phyloP scores from a whole-genome alignment of 1,140 invertebrate genomes.

The Frieseomelitta varia region DNA sequence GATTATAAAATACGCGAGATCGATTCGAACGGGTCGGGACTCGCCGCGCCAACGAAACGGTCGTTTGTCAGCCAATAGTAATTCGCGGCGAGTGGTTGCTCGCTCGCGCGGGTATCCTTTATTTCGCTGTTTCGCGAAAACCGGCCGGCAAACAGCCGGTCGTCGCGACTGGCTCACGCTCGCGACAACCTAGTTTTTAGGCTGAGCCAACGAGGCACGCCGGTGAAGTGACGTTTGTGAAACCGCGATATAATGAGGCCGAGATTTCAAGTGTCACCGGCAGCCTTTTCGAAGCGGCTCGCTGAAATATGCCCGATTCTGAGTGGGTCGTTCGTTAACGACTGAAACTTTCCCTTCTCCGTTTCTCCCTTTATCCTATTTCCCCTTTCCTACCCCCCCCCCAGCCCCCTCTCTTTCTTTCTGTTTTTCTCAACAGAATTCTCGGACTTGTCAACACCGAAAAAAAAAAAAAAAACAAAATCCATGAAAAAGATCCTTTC shows the following conservation, averaged over 20 bases:
- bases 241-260: slow-evolving; percentile 53
- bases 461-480: too few relatives aligned
- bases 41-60: neutral
- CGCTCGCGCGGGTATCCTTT: neutral
- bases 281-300: slow-evolving; percentile 43
- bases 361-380: neutral
- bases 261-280: slow-evolving; percentile 51
- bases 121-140: neutral
- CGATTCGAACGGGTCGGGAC: too few relatives aligned
- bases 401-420: neutral
- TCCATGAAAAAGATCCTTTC: neutral
- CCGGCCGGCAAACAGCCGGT: neutral
- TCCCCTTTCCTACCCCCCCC: neutral
- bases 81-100: neutral
- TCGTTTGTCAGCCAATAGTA: neutral
- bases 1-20: too few relatives aligned
- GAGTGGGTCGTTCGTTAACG: slow-evolving; percentile 50
- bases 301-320: slow-evolving; percentile 42
- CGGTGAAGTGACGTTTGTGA: slow-evolving; percentile 48
- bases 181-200: slow-evolving; percentile 30
- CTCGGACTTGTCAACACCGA: too few relatives aligned
- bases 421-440: too few relatives aligned
- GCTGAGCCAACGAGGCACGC: slow-evolving; percentile 15
- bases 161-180: neutral
- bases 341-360: slow-evolving; percentile 10